Conservation (phyloP, 2,113 vertebrate species). For the Piliocolobus tephrosceles region DNA sequence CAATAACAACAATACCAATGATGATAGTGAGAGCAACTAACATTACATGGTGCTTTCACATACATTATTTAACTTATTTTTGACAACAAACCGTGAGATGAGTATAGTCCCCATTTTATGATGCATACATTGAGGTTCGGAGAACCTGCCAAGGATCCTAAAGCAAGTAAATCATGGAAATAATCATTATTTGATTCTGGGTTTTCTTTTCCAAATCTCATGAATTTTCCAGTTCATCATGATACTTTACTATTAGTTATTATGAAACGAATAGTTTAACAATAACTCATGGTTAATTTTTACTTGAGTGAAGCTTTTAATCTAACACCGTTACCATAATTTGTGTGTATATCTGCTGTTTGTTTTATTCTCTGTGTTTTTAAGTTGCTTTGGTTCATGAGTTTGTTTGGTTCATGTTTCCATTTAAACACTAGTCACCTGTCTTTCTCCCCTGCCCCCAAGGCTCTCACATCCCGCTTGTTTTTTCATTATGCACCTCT, state of each 20-base stretch:
- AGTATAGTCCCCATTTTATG: not conserved
- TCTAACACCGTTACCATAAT: not conserved
- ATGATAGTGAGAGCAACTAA: not conserved
- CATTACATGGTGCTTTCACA: not conserved
- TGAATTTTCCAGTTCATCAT: not conserved
- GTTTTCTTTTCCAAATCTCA: not conserved
- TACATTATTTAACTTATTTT: not conserved
- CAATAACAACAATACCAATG: not conserved
- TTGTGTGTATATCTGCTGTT: not conserved
- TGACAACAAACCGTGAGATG: not conserved
- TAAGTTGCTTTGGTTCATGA: not conserved
- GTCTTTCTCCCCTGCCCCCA: not conserved
- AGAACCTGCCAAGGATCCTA: not conserved
- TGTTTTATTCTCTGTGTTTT: not conserved
- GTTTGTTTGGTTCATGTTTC: not conserved
- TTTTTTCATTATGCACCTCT: not conserved
- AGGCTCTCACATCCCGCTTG: not conserved
- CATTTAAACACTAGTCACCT: not conserved
- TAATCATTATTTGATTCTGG: not conserved
- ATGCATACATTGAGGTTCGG: not conserved
- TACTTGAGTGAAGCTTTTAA: not conserved
- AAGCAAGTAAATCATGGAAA: slow-evolving; percentile 8
- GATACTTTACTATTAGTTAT: not conserved
- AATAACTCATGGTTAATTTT: slow-evolving; percentile 5
- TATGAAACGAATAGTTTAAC: not conserved